A percentile compares a stretch with the other conserved stretches of the same genome.
Evolutionary conservation across 2,888 invertebrate genomes (phyloP).

Genomic region (Bellardia pandia): DNA sequence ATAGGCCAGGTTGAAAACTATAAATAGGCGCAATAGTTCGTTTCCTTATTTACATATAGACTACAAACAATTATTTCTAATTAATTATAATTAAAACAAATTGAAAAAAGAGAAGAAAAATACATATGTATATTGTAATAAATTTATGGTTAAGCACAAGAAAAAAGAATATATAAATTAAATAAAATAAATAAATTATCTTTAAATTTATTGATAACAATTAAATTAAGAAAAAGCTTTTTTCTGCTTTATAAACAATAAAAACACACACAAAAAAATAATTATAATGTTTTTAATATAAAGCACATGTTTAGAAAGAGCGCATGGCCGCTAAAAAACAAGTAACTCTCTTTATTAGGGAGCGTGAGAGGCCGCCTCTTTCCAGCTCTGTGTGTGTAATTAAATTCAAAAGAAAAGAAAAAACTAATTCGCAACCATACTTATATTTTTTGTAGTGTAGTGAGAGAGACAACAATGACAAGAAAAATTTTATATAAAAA

Average conservation of each 20-base stretch:
- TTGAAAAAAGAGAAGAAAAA: neutral
- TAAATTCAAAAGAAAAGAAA: conserved; percentile 37
- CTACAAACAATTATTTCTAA: neutral
- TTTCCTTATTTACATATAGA: neutral
- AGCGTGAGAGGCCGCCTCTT: neutral
- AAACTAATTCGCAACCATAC: conserved; percentile 44
- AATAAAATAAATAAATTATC: conserved; percentile 62
- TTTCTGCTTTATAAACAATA: conserved; percentile 57
- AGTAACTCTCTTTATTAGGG: neutral
- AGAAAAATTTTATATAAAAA: conserved; percentile 52
- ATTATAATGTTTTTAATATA: conserved; percentile 41
- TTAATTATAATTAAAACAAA: neutral
- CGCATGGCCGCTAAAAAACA: conserved; percentile 53
- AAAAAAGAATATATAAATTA: conserved; percentile 25
- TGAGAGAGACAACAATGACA: conserved; percentile 58
- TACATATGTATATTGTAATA: conserved; percentile 4
- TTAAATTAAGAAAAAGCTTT: conserved; percentile 60
- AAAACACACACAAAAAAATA: conserved; percentile 17
- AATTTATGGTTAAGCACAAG: neutral
- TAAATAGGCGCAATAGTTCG: conserved; percentile 1
- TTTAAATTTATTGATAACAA: conserved; percentile 70
- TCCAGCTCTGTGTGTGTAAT: conserved; percentile 42
- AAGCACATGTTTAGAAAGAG: conserved; percentile 69
- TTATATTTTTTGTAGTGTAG: conserved; percentile 53
- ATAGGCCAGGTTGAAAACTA: conserved; percentile 74